A percentile compares a stretch with the other conserved stretches of the same genome.
Evolutionary conservation across 2,888 invertebrate species (phyloP).

Genomic region (Pseudococcus longispinus): DNA sequence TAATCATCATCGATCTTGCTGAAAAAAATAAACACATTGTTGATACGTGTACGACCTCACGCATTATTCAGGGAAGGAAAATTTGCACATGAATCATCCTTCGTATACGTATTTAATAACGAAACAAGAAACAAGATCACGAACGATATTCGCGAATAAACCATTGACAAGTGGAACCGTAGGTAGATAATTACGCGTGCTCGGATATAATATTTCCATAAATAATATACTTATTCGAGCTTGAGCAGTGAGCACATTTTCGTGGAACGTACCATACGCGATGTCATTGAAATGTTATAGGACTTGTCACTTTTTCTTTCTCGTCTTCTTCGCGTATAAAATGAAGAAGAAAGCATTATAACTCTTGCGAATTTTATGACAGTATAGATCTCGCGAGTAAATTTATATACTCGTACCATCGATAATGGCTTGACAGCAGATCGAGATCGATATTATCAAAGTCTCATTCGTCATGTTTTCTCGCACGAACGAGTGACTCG

Average conservation of each 20-base stretch:
- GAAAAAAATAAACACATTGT: too few species aligned
- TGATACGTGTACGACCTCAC: too few species aligned
- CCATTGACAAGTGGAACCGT: background rate
- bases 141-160: background rate
- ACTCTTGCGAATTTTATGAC: background rate
- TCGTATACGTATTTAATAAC: background rate
- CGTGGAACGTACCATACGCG: background rate
- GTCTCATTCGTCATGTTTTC: background rate
- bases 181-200: background rate
- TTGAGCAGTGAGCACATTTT: background rate
- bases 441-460: background rate
- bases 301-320: background rate
- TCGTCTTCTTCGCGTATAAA: background rate
- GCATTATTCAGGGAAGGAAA: too few species aligned
- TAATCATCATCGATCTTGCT: too few species aligned
- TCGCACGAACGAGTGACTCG: background rate
- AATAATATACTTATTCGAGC: background rate
- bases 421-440: background rate
- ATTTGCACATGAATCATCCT: background rate
- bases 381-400: background rate
- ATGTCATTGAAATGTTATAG: background rate
- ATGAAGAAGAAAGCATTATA: background rate
- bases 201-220: background rate
- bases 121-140: background rate
- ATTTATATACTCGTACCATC: background rate